Evolutionary conservation across 2,797 vertebrate genomes (phyloP), one percentile per base, ranked within the genome.

Genomic region (Cuculus canorus): DNA sequence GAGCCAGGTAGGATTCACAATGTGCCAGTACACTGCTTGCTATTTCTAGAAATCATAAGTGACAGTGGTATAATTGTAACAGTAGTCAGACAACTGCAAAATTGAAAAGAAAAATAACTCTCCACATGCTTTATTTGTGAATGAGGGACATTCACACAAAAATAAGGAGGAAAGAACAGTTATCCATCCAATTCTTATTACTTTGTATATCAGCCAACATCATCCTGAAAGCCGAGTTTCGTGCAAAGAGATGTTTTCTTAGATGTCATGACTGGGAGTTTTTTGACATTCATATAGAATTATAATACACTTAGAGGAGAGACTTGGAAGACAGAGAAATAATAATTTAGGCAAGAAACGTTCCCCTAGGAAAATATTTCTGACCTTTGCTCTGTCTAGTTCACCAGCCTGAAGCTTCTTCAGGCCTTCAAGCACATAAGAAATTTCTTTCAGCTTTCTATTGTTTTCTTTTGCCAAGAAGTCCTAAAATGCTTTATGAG

Each of bases 1-100:
- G 17, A 92, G 80, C 63, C 79, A 89, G 90, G 90, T 82, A 93
- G 90, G 56, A 92, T 27, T 91, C 88, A 79, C 66, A 65, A 30
- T 12, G 63, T 85, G 66, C 53, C 70, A 52, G 33, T 14, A 41
- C 65, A 33, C 68, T 59, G 80, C 83, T 47, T 64, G 28, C 73
- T 92, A 80, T 90, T 96, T 93, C 91, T 35, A 82, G 92, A 83
- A 70, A 86, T 30, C 5, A 1, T 5, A 89, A 92, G 71, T 72
- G 88, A 83, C 75, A 87, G 72, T 8, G 39, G 53, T 32, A 24
- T 45, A 76, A 94, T 17, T 79, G 37, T 39, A 90, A 60, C 60
- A 82, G 59, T 45, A 54, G 66, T 28, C 35, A 79, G 45, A 60
- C 1, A 1, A 43, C 71, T 68, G 54, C 8, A 52, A 68, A 70